Conservation (phyloP, 2,113 vertebrate species). For the Taxidea taxus region DNA sequence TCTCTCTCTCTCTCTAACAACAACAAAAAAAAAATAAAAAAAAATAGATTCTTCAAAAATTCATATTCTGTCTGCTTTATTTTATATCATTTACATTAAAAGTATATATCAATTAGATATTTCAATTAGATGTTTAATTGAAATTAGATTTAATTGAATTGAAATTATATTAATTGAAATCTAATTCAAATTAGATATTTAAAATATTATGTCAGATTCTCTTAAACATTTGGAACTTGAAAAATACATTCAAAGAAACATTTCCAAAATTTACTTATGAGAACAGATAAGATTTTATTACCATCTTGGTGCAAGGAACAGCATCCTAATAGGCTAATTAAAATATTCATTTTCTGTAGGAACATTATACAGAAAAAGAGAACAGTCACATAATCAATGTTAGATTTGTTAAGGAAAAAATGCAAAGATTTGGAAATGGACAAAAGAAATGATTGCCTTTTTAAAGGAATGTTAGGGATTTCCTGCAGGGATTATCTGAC, state of each 20-base stretch:
- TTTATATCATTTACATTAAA: not conserved
- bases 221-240: not conserved
- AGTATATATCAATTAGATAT: not conserved
- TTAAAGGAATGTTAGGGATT: not conserved
- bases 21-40: too few species aligned
- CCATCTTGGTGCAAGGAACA: not conserved
- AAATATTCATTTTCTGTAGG: conserved; percentile 10
- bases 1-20: too few species aligned
- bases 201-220: not conserved
- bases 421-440: not conserved
- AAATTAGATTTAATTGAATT: too few species aligned
- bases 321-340: not conserved
- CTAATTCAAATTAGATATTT: not conserved
- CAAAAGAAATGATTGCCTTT: not conserved
- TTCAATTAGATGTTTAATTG: not conserved
- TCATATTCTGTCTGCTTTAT: not conserved
- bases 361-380: not conserved
- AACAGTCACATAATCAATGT: not conserved
- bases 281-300: not conserved
- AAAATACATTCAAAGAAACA: not conserved
- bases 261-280: not conserved
- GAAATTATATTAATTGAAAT: too few species aligned
- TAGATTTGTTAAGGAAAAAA: not conserved
- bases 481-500: not conserved
- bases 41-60: not conserved